Percentiles rank a stretch among this genome's conserved stretches.
These are phyloP conservation scores for Clavelina lepadiformis DNA, from an alignment of 23 tunicate species.

Conservation along the genomic window DNA sequence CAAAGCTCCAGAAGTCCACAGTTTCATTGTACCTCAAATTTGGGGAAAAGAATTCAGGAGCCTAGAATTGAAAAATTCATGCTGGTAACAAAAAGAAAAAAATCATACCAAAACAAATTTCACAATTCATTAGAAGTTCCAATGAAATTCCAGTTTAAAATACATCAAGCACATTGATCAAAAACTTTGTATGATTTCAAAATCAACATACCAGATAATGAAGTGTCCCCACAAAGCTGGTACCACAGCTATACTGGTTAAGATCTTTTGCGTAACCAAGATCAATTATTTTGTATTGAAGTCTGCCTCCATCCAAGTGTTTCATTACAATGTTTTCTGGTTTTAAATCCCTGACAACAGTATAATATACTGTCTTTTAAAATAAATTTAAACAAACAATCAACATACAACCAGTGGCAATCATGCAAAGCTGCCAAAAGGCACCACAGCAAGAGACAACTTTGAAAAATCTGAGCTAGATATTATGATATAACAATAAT, in stretches of 20 bases:
- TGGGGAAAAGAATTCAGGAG: constrained; percentile 73
- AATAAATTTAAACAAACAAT: not conserved
- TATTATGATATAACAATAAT: no score
- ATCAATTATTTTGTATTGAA: constrained; percentile 77
- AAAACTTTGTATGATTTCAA: not conserved
- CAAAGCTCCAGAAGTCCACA: constrained; percentile 94
- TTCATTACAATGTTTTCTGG: constrained; percentile 93
- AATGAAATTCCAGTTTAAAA: not conserved
- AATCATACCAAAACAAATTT: not conserved
- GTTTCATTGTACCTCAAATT: constrained; percentile 46
- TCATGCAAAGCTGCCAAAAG: no score
- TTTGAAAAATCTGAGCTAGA: no score
- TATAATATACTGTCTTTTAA: no score
- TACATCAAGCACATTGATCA: not conserved
- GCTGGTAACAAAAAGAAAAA: not conserved
- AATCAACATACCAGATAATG: constrained; percentile 58
- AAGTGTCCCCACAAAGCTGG: constrained; percentile 83
- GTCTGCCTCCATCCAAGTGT: constrained; percentile 2
- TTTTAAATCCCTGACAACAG: constrained; percentile 66
- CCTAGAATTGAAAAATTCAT: constrained; percentile 20
- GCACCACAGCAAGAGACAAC: no score
- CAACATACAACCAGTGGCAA: no score
- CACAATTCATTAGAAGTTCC: not conserved
- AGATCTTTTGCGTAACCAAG: constrained; percentile 90
- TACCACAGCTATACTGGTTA: constrained; percentile 35